Evolutionary conservation across 2,797 vertebrate species (phyloP), one percentile per base, ranked within the genome.

Genomic region (Argyrosomus regius): DNA sequence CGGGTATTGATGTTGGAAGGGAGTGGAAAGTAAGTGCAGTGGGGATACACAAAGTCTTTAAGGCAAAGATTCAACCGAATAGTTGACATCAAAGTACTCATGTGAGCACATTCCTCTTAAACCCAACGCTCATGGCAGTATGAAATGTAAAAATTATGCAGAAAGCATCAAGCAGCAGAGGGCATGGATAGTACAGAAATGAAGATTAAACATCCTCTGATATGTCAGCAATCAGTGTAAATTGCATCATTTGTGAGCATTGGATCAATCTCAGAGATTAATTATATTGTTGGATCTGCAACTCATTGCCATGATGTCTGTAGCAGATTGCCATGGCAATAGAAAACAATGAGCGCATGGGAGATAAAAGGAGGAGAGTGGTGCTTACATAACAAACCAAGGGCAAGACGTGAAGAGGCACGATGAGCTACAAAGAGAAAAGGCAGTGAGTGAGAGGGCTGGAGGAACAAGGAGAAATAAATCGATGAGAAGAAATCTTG

Each of bases 341-440:
- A 74, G 81, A 83, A 88, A 87, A 91, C 86, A 89, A 89, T 82
- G 58, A 78, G 62, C 2, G 31, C 49, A 54, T 24, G 52, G 72
- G 65, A 86, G 83, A 89, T 82, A 63, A 87, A 87, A 87, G 65
- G 73, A 84, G 49, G 65, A 82, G 85, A 87, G 67, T 14, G 28
- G 28, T 6, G 66, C 83, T 92, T 92, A 91, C 85, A 87, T 86
- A 92, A 91, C 83, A 82, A 87, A 84, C 70, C 79, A 78, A 88
- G 84, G 82, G 82, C 78, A 88, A 87, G 84, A 87, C 3, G 52
- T 26, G 77, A 76, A 53, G 79, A 80, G 66, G 86, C 80, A 80
- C 26, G 46, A 57, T 56, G 83, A 86, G 84, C 66, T 50, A 28
- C 80, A 69, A 57, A 76, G 76, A 69, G 64, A 72, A 53, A 81